Conservation (phyloP, 2,888 invertebrate species). For the Helleia helle region DNA sequence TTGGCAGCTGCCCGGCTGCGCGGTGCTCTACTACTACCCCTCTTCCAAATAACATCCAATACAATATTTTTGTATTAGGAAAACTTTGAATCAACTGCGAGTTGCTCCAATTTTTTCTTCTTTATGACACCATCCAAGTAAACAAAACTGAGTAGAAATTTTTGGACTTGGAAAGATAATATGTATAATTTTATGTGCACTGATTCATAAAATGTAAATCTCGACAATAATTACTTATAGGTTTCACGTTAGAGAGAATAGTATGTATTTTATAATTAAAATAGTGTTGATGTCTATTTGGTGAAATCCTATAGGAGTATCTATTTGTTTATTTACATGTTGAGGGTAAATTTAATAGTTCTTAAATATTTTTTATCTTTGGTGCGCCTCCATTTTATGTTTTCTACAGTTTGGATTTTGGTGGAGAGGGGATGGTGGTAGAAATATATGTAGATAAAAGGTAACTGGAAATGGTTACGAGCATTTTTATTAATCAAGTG, state of each 20-base stretch:
- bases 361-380: neutral
- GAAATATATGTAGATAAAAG: constrained; percentile 8
- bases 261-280: neutral
- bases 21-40: constrained; percentile 91
- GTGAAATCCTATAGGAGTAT: neutral
- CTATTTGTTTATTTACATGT: neutral
- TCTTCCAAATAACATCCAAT: constrained; percentile 60
- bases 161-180: neutral
- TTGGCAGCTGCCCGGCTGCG: constrained; percentile 92
- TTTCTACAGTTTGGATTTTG: neutral
- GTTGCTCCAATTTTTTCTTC: no score
- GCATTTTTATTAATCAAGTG: constrained; percentile 42
- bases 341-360: no score
- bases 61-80: no score
- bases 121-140: neutral
- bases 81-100: no score
- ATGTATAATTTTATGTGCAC: neutral
- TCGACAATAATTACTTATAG: neutral
- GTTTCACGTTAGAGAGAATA: neutral
- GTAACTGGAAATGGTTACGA: constrained; percentile 38
- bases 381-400: neutral
- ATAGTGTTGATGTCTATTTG: neutral
- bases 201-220: neutral
- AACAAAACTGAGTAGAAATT: neutral
- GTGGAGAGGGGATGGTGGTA: constrained; percentile 14